A percentile compares a stretch with the other conserved stretches of the same genome.
These are phyloP conservation scores for Xestia c-nigrum DNA, from an alignment of 2,888 invertebrate species.

Conservation along the genomic window DNA sequence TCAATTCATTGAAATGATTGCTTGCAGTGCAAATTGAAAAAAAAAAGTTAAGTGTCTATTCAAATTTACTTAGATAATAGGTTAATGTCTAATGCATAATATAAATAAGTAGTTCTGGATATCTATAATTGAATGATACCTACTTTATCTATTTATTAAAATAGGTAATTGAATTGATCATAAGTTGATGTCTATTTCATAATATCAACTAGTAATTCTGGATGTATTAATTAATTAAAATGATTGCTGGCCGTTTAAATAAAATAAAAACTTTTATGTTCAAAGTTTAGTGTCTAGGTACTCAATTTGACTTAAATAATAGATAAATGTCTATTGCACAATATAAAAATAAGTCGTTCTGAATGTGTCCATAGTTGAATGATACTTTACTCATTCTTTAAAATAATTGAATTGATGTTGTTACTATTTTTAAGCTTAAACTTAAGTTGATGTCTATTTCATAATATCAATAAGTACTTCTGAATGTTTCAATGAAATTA, in stretches of 20 bases:
- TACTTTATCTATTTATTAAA: not conserved
- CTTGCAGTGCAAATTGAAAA: not conserved
- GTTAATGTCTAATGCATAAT: not conserved
- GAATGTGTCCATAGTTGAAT: not conserved
- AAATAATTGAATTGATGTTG: not conserved
- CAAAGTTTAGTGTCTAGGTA: not conserved
- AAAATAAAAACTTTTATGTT: not conserved
- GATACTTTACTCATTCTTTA: not conserved
- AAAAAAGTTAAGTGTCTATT: not conserved
- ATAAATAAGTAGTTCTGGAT: slow-evolving; percentile 6
- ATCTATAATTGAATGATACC: not conserved
- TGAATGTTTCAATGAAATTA: not conserved
- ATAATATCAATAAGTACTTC: not conserved
- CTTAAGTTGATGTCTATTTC: not conserved
- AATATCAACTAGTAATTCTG: not conserved
- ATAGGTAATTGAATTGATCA: not conserved
- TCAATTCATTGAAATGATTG: not conserved
- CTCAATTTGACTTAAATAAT: not conserved
- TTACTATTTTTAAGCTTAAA: not conserved
- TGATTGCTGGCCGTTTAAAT: not conserved
- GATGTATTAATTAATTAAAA: not conserved
- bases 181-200: not conserved
- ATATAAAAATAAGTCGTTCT: not conserved
- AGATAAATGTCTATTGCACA: not conserved
- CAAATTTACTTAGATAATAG: not conserved